A percentile compares a stretch with the other conserved stretches of the same genome.
Conservation (phyloP, 2,888 invertebrate genomes). For the Celastrina argiolus region DNA sequence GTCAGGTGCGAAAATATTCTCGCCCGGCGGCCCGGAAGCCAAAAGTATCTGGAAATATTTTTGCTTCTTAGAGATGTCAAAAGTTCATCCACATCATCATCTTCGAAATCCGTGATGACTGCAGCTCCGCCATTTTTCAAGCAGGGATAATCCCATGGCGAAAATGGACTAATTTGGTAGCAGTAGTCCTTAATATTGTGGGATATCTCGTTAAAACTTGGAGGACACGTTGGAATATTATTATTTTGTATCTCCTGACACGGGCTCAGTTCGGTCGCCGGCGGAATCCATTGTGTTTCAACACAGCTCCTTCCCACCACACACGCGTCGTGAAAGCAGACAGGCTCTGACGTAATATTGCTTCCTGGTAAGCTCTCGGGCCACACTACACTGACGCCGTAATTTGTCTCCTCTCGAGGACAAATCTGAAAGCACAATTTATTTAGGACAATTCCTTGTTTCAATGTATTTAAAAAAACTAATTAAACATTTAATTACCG, state of each 20-base stretch:
- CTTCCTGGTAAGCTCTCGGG: constrained; percentile 42
- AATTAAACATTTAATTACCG: neutral
- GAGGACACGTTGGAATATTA: constrained; percentile 52
- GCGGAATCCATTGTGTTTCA: constrained; percentile 50
- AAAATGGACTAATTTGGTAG: constrained; percentile 48
- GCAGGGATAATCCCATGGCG: constrained; percentile 60
- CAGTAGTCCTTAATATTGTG: constrained; percentile 52
- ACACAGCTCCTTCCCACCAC: constrained; percentile 56
- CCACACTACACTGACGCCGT: constrained; percentile 56
- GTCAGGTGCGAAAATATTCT: constrained; percentile 60
- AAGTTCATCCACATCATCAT: constrained; percentile 46
- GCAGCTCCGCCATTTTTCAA: constrained; percentile 59
- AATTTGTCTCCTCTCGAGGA: constrained; percentile 49
- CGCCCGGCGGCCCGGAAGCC: constrained; percentile 71
- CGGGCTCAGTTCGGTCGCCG: constrained; percentile 42
- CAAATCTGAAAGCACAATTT: constrained; percentile 48
- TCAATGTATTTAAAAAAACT: neutral
- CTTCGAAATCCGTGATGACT: constrained; percentile 55
- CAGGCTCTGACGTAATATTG: constrained; percentile 52
- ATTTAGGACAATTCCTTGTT: neutral
- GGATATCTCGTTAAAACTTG: constrained; percentile 52
- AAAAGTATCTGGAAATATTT: constrained; percentile 52
- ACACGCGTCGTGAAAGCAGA: constrained; percentile 48
- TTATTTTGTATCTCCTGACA: constrained; percentile 49
- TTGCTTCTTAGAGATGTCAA: constrained; percentile 45